Percentiles rank a stretch among this genome's conserved stretches.
Evolutionary conservation across 2,797 vertebrate genomes (phyloP).

Genomic region (Erethizon dorsatum): DNA sequence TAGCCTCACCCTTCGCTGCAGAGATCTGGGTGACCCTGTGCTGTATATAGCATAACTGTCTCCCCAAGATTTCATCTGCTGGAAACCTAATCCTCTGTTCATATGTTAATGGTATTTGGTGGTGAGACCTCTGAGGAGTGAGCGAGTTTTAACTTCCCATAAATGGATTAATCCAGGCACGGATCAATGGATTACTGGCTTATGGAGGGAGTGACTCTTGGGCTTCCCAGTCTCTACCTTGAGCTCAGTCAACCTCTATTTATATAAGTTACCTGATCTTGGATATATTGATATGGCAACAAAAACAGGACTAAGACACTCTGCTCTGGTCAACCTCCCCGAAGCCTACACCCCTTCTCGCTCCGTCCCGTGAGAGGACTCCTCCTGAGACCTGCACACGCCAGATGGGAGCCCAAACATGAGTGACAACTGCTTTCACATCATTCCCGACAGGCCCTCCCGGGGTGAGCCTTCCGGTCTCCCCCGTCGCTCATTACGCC

Average conservation of each 20-base stretch:
- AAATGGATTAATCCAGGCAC: neutral
- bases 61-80: too few relatives aligned
- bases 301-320: neutral
- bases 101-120: neutral
- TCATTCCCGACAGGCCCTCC: neutral
- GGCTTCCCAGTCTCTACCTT: neutral
- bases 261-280: neutral
- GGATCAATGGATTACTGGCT: neutral
- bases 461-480: neutral
- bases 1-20: neutral
- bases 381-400: neutral
- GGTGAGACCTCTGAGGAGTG: neutral
- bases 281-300: neutral
- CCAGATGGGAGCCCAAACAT: neutral
- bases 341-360: neutral
- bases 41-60: neutral
- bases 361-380: neutral
- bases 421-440: neutral
- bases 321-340: neutral
- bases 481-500: too few relatives aligned
- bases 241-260: neutral
- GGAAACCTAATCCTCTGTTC: neutral
- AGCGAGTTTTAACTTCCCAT: neutral
- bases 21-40: neutral
- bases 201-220: neutral